Conservation (phyloP, 2,888 invertebrate species). For the Blastobasis adustella region DNA sequence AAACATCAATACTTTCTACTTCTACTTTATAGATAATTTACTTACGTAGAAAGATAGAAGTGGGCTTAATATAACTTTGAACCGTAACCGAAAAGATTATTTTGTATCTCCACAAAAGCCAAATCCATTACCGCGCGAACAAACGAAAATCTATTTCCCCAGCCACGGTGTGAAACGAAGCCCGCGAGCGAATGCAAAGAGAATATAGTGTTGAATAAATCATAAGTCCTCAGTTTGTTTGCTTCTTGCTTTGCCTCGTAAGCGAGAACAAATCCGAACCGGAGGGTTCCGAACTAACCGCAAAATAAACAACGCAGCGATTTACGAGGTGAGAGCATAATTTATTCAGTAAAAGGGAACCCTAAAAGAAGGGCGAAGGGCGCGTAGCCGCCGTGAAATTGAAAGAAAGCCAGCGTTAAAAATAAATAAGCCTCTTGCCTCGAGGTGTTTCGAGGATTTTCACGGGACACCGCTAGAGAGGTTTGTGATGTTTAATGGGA, state of each 20-base stretch:
- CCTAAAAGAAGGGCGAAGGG: constrained; percentile 34
- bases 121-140: no score
- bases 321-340: constrained; percentile 58
- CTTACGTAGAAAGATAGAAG: no score
- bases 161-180: no score
- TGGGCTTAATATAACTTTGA: no score
- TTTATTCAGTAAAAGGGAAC: constrained; percentile 53
- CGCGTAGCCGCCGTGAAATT: constrained; percentile 55
- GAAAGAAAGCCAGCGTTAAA: constrained; percentile 48
- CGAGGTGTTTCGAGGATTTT: background rate
- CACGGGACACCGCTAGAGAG: background rate
- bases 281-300: constrained; percentile 33
- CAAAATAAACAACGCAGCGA: constrained; percentile 41
- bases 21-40: no score
- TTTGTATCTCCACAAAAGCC: no score
- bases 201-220: constrained; percentile 6
- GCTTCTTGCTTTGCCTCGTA: background rate
- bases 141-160: no score
- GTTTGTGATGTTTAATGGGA: background rate
- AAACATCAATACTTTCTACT: no score
- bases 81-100: no score
- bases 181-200: background rate
- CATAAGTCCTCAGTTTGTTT: constrained; percentile 2
- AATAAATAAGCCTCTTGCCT: constrained; percentile 27
- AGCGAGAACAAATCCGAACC: constrained; percentile 41